Evolutionary conservation across 2,797 vertebrate species (phyloP), one percentile per base, ranked within the genome.

Genomic region (Sebastes cheni): DNA sequence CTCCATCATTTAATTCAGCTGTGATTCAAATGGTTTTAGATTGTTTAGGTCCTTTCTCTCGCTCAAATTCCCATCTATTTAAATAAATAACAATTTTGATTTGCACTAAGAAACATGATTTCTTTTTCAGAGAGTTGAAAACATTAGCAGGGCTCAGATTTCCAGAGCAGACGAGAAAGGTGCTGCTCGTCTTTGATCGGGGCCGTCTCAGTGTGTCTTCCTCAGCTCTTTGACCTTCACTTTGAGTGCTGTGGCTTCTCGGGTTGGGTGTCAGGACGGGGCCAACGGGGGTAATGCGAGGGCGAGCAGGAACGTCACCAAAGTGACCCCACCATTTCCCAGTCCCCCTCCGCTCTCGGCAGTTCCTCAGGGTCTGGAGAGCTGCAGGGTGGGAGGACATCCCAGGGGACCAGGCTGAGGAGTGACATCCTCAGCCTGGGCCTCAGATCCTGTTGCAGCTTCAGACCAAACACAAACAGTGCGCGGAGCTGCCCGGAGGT

Each of bases 391-490:
- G 79, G 73, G 74, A 67, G 72, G 77, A 70, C 34, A 27, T 85
- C 86, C 77, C 71, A 6, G 50, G 70, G 77, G 82, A 72, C n/a
- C 77, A 18, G 6, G 72, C 66, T 75, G 30, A 71, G n/a, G 88
- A 90, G 86, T 90, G 87, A 88, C 85, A 73, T 80, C 82, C 75
- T 16, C 2, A 8, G 65, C 54, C 81, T 20, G 75, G 78, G 72
- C 82, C 82, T 86, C 84, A 72, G 89, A 89, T 91, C 80, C 66
- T 80, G 75, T 88, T 89, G 82, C 87, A 82, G 75, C 65, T 29
- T 89, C 76, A 93, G 93, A 95, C 91, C 85, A 92, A 93, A 94
- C 90, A 86, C 92, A 91, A 94, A 87, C 92, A 88, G 64, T n/a
- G 36, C 13, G 67, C 62, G 55, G 77, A 85, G 81, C 67, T 39